Conservation (phyloP, 2,797 vertebrate species). For the Spinus olivaceus region DNA sequence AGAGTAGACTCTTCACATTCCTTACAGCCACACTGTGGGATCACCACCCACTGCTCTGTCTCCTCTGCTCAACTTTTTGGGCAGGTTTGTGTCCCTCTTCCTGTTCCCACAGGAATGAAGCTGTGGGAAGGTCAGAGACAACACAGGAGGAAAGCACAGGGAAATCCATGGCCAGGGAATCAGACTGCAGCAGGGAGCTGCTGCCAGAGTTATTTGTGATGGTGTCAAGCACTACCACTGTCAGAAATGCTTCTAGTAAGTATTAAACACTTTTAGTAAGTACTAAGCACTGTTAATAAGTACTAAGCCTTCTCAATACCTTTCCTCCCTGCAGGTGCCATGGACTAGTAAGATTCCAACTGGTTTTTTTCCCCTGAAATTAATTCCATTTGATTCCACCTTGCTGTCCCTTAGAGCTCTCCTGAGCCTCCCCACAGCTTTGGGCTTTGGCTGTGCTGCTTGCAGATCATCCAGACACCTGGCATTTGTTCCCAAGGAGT, state of each 20-base stretch:
- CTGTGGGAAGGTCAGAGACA: not conserved
- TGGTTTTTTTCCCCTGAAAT: not conserved
- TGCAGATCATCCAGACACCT: accelerated
- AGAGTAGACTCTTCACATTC: not conserved
- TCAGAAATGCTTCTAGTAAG: not conserved
- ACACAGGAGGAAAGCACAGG: not conserved
- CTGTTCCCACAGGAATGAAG: not conserved
- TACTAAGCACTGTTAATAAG: not conserved
- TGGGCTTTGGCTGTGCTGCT: not conserved
- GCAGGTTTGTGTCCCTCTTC: not conserved
- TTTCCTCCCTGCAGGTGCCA: not conserved
- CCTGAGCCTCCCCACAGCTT: not conserved
- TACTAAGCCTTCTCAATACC: not conserved
- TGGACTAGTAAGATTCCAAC: not conserved
- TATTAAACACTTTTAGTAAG: not conserved
- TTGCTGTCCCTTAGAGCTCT: not conserved
- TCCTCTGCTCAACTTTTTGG: not conserved
- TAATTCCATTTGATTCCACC: not conserved
- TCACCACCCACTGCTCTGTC: not conserved
- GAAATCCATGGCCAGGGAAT: not conserved
- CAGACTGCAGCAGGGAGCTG: not conserved
- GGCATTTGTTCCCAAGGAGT: not conserved
- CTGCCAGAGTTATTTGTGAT: not conserved
- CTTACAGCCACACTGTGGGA: accelerated
- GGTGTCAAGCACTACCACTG: not conserved